These are phyloP conservation scores for Metopia argyrocephala DNA, from an alignment of 2,888 invertebrate genomes.

Conservation along the genomic window DNA sequence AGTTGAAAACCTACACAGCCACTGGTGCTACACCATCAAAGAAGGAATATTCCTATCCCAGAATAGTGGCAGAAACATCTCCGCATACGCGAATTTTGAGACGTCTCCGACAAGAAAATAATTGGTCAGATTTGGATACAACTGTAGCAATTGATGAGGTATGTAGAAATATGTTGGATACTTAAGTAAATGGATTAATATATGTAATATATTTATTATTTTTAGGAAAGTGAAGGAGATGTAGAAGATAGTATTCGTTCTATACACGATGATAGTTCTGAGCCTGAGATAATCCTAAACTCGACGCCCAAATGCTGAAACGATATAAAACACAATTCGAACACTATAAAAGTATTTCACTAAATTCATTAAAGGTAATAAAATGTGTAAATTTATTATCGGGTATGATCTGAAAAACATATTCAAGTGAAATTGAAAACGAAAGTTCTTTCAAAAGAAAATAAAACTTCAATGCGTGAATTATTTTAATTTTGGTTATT, in stretches of 20 bases:
- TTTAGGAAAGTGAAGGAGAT: conserved; percentile 71
- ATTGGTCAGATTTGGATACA: conserved; percentile 76
- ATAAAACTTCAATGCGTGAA: no score
- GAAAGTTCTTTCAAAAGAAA: no score
- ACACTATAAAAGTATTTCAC: conserved; percentile 67
- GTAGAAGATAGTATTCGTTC: conserved; percentile 66
- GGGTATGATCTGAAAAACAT: no score
- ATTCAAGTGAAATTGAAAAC: no score
- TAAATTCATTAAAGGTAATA: conserved; percentile 47
- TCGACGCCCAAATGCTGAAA: conserved; percentile 71
- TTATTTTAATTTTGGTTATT: no score
- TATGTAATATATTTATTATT: conserved; percentile 2
- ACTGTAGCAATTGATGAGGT: conserved; percentile 75
- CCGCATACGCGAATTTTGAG: conserved; percentile 84
- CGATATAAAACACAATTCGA: conserved; percentile 50
- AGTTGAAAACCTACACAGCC: conserved; percentile 75
- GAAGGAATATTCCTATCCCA: conserved; percentile 83
- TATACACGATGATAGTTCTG: conserved; percentile 71
- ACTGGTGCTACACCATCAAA: conserved; percentile 84
- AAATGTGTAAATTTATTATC: not conserved
- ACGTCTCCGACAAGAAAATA: conserved; percentile 80
- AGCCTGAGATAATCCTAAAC: conserved; percentile 72
- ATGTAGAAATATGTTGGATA: conserved; percentile 7
- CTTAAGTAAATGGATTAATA: not conserved
- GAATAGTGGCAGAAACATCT: conserved; percentile 83